Percentiles rank a stretch among this genome's conserved stretches.
phyloP scores from a whole-genome alignment of 37 sponge, comb jelly and placozoan genomes.

The Spongia lamella region DNA sequence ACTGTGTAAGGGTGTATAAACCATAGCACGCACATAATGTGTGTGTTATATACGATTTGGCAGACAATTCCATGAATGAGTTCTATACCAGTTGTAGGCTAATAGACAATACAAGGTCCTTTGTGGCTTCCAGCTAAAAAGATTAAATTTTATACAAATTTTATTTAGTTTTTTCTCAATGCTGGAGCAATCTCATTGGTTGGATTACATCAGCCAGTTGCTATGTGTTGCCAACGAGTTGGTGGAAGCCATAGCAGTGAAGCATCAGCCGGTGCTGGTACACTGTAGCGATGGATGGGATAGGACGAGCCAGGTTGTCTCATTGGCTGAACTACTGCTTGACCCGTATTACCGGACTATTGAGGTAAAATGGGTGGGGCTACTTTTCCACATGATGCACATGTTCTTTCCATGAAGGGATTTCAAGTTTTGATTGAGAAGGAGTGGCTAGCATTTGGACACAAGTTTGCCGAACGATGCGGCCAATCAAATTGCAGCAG shows the following conservation, averaged over 20 bases:
- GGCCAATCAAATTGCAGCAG: slow-evolving; percentile 19
- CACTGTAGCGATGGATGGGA: slow-evolving; percentile 99
- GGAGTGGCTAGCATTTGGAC: slow-evolving; percentile 93
- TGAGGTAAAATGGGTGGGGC: slow-evolving; percentile 20
- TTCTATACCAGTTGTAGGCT: too few species aligned
- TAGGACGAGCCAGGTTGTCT: slow-evolving; percentile 81
- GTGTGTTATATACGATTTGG: too few species aligned
- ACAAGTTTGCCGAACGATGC: slow-evolving; percentile 85
- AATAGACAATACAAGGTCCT: too few species aligned
- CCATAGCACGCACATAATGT: too few species aligned
- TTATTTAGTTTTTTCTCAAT: slow-evolving; percentile 64
- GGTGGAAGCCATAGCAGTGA: slow-evolving; percentile 26
- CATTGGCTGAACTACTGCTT: slow-evolving; percentile 82
- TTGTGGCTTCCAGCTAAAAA: not conserved
- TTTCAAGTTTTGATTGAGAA: slow-evolving; percentile 79
- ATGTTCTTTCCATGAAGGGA: slow-evolving; percentile 53
- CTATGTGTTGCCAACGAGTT: slow-evolving; percentile 76
- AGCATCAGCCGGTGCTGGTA: slow-evolving; percentile 73
- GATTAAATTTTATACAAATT: not conserved
- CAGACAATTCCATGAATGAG: too few species aligned
- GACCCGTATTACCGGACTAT: slow-evolving; percentile 93
- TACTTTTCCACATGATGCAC: not conserved
- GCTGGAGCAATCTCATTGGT: slow-evolving; percentile 89
- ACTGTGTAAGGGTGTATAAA: too few species aligned
- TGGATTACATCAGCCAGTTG: slow-evolving; percentile 72